Evolutionary conservation across 2,797 vertebrate genomes (phyloP).

Genomic region (Brachymystax lenok): DNA sequence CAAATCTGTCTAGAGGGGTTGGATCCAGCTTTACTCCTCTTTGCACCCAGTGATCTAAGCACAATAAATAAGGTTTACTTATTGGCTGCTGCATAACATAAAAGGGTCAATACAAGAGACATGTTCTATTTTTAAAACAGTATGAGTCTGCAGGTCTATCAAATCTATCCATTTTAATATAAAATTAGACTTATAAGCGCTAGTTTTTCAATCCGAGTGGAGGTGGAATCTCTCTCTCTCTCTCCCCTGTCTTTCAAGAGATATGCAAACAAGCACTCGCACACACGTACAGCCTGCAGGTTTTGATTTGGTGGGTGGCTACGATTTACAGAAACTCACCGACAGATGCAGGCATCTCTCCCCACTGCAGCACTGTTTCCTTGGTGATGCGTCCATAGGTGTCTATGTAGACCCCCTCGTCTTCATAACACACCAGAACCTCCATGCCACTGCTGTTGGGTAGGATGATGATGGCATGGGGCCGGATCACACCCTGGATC

Average conservation of each 20-base stretch:
- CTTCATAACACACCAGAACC: constrained; percentile 91
- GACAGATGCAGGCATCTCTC: constrained; percentile 90
- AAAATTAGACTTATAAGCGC: neutral
- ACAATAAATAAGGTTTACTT: neutral
- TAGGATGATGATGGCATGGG: constrained; percentile 92
- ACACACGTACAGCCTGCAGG: neutral
- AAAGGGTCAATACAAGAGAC: neutral
- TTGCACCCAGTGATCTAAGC: neutral
- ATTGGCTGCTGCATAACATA: neutral
- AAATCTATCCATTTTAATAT: neutral
- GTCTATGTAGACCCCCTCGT: constrained; percentile 90
- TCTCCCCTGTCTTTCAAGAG: neutral
- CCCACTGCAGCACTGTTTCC: constrained; percentile 92
- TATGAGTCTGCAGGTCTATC: neutral
- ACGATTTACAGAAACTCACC: constrained; percentile 71
- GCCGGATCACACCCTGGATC: constrained; percentile 86
- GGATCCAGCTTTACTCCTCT: neutral
- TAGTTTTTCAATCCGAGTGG: neutral
- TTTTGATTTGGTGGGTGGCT: neutral
- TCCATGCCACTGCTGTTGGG: constrained; percentile 89
- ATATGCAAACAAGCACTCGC: neutral
- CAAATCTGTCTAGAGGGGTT: constrained; percentile 49
- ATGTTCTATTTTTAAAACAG: neutral
- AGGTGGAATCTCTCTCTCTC: constrained; percentile 2
- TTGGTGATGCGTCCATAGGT: constrained; percentile 93